Evolutionary conservation across 1,140 invertebrate genomes (phyloP), one percentile per base, ranked within the genome.

Genomic region (Sipha flava): DNA sequence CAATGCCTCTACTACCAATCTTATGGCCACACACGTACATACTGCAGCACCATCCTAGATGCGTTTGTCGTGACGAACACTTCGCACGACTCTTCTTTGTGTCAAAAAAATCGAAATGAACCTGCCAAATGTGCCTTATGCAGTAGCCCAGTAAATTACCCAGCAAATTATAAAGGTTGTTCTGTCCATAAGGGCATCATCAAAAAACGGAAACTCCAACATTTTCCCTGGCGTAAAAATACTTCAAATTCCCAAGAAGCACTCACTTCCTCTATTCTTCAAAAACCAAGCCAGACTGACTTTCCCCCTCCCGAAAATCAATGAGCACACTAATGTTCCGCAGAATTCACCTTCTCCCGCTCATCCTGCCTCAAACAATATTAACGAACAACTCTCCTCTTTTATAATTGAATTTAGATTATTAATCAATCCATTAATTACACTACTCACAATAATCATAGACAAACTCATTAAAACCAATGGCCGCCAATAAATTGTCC

Each of bases 51-150:
- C 49, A 66, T 64, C 81, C 62, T 16, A 68, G 81, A 29, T 86
- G 85, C 73, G 84, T 86, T 3, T 85, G 85, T 82, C 86, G 85
- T 82, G 84, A 82, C 12, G 72, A 77, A n/a, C n/a, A n/a, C n/a
- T 31, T 49, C 83, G 14, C 85, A 86, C 72, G 40, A 68, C n/a
- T 82, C 83, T 5, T 77, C 83, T 84, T 83, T 83, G 82, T 87
- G 86, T 83, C 83, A 40, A 29, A 84, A 85, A 82, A 47, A 49
- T n/a, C 81, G 79, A 81, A 62, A 83, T 57, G 81, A 75, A 10
- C 82, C 82, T 66, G 82, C 66, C 14, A 70, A 70, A 70, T 70
- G 66, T 70, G 66, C 66, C 14, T 70, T 68, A 68, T 66, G 64
- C 5, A 1, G 21, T 23, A 37, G 64, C 9, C 3, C 3, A 5